Conservation (phyloP, 2,797 vertebrate species). For the Notolabrus celidotus region DNA sequence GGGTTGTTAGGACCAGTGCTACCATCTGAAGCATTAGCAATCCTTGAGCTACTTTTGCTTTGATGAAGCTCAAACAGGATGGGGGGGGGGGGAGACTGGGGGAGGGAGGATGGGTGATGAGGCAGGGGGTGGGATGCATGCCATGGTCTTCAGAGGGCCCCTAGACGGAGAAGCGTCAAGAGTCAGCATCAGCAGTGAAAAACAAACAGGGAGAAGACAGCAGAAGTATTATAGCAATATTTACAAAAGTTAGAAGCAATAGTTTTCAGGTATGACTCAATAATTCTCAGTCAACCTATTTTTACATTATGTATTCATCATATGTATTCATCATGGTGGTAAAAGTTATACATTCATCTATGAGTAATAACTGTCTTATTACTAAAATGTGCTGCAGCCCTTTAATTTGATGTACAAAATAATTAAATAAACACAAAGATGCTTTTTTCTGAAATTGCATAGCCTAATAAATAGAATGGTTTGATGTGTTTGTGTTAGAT, state of each 20-base stretch:
- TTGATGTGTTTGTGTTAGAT: no score
- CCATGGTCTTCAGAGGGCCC: conserved; percentile 87
- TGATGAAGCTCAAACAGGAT: conserved; percentile 92
- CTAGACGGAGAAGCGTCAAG: conserved; percentile 88
- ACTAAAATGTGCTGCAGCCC: no score
- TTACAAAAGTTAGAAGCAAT: not conserved
- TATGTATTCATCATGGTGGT: no score
- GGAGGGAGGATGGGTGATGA: conserved; percentile 45
- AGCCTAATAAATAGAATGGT: no score
- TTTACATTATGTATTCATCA: not conserved
- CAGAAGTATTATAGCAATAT: conserved; percentile 18
- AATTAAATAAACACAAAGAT: no score
- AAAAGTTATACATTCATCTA: no score
- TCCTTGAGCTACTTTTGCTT: conserved; percentile 97
- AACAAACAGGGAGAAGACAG: conserved; percentile 47
- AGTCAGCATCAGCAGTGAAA: conserved; percentile 88
- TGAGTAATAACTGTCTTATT: no score
- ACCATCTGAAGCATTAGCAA: conserved; percentile 95
- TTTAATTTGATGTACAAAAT: no score
- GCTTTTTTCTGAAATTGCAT: no score
- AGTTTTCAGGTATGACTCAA: not conserved
- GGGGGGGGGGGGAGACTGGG: conserved; percentile 33
- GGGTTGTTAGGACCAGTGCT: conserved; percentile 95
- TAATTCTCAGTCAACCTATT: no score
- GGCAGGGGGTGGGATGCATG: conserved; percentile 70